Evolutionary conservation across 2,113 vertebrate species (phyloP).

Genomic region (Sisor rabdophorus): DNA sequence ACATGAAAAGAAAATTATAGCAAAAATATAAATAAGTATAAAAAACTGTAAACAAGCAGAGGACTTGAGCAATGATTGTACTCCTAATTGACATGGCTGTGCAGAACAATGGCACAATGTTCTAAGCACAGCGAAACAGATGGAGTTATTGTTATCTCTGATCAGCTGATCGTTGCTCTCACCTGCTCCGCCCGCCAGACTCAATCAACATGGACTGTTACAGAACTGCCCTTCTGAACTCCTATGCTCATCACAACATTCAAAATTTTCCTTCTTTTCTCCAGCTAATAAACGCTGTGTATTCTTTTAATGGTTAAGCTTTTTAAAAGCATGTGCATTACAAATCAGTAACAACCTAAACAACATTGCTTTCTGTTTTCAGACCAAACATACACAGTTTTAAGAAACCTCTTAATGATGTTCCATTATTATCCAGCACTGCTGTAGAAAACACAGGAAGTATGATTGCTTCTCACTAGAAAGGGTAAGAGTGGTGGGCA

Average conservation of each 20-base stretch:
- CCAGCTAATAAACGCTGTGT: not conserved
- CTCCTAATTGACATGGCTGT: not conserved
- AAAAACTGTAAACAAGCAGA: not conserved
- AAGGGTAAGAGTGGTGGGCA: conserved; percentile 43
- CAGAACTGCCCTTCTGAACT: not conserved
- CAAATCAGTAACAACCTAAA: not conserved
- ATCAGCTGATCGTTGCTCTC: conserved; percentile 8
- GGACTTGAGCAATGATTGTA: not conserved
- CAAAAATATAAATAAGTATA: not conserved
- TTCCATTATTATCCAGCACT: not conserved
- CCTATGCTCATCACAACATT: not conserved
- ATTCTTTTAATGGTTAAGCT: not conserved
- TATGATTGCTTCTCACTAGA: not conserved
- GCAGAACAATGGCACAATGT: conserved; percentile 17
- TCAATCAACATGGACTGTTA: not conserved
- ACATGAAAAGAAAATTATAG: not conserved
- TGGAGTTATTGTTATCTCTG: not conserved
- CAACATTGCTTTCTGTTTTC: not conserved
- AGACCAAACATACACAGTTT: conserved; percentile 1
- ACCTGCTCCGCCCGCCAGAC: conserved; percentile 6
- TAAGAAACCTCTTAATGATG: conserved; percentile 9
- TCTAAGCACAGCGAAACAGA: conserved; percentile 11
- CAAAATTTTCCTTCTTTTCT: not conserved
- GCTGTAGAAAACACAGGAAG: conserved; percentile 16
- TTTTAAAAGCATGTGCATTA: conserved; percentile 1